Evolutionary conservation across 2,797 vertebrate species (phyloP).

Genomic region (Pantherophis vulpinus): DNA sequence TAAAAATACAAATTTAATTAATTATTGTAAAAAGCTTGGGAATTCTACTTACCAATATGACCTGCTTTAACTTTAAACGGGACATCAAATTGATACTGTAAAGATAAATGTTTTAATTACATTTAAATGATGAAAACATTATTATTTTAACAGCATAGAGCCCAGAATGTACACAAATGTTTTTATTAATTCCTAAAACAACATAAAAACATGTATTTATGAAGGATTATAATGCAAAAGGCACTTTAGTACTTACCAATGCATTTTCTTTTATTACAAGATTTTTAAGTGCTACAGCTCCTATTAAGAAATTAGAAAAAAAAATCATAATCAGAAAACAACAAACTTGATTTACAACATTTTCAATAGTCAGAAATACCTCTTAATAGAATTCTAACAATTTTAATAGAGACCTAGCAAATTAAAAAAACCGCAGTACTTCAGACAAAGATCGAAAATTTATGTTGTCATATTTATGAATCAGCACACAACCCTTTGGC

Average conservation of each 20-base stretch:
- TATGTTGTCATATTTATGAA: not conserved
- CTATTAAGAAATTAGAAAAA: conserved; percentile 68
- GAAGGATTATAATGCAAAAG: not conserved
- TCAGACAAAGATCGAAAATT: not conserved
- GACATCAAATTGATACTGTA: conserved; percentile 93
- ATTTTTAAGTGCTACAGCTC: conserved; percentile 87
- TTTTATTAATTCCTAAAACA: not conserved
- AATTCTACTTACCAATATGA: conserved; percentile 86
- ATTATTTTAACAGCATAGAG: not conserved
- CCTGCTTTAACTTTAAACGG: conserved; percentile 97
- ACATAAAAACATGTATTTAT: not conserved
- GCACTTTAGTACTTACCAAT: conserved; percentile 78
- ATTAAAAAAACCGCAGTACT: not conserved
- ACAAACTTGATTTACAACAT: not conserved
- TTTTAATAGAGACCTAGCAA: not conserved
- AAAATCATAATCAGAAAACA: not conserved
- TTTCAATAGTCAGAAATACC: not conserved
- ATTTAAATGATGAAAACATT: conserved; percentile 27
- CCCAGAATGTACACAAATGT: not conserved
- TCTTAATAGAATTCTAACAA: not conserved
- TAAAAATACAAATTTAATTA: too few species aligned
- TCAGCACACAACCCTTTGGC: not conserved
- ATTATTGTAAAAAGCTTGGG: not conserved
- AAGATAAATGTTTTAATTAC: conserved; percentile 41
- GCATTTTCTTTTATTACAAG: conserved; percentile 99